Percentiles rank a stretch among this genome's conserved stretches.
These are phyloP conservation scores for Phataginus tricuspis DNA, from an alignment of 2,797 vertebrate species.

Conservation along the genomic window DNA sequence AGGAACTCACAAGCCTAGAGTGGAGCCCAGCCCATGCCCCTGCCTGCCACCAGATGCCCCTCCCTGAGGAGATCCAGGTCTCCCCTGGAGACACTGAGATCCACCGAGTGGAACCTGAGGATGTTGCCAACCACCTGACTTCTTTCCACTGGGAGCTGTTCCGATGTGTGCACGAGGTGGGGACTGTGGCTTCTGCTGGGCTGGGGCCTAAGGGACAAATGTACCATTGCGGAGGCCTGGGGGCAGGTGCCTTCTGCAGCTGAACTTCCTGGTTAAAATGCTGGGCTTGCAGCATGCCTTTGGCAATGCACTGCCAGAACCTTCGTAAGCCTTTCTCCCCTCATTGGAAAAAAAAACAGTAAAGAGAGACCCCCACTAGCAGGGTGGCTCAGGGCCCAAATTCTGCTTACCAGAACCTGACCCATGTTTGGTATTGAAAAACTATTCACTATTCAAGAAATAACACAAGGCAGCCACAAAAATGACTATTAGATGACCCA, in stretches of 20 bases:
- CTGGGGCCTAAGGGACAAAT: background rate
- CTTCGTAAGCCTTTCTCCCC: background rate
- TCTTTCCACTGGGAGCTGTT: conserved; percentile 98
- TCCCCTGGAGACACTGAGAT: conserved; percentile 95
- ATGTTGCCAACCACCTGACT: conserved; percentile 95
- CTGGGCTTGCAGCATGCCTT: background rate
- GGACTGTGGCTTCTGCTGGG: background rate
- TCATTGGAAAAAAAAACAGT: background rate
- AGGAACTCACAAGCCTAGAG: background rate
- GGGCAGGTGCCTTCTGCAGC: background rate
- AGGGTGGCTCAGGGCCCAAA: background rate
- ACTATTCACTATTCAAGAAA: conserved; percentile 18
- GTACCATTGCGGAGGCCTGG: rapidly evolving
- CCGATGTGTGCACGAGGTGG: conserved; percentile 95
- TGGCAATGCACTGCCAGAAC: background rate
- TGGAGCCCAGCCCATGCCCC: background rate
- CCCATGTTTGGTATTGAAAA: background rate
- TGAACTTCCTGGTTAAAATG: background rate
- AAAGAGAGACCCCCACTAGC: background rate
- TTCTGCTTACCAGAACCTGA: background rate
- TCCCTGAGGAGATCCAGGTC: conserved; percentile 96
- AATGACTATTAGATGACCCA: background rate
- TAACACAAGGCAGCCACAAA: background rate
- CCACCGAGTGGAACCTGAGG: conserved; percentile 95
- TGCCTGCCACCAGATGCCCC: conserved; percentile 88